Evolutionary conservation across 2,888 invertebrate genomes (phyloP), one percentile per base, ranked within the genome.

Genomic region (Hemistola chrysoprasaria): DNA sequence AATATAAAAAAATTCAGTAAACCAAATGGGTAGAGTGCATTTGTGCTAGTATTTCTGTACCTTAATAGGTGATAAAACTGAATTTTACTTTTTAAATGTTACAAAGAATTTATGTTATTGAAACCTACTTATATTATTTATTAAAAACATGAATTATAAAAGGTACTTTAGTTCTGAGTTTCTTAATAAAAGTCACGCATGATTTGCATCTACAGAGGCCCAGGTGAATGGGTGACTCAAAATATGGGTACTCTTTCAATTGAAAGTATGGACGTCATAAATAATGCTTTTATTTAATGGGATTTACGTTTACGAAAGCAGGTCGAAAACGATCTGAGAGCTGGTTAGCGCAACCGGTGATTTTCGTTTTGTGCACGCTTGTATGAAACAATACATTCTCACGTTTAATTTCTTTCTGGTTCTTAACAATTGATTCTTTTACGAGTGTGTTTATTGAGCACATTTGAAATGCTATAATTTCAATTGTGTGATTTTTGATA

Each of bases 341-440:
- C 79, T 82, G 83, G 82, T 85, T 82, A 83, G 79, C 74, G 74
- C 79, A 73, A 77, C 78, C 75, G 71, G 66, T 67, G 67, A 74
- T 81, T 81, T 78, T 82, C 70, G 74, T 84, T 84, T 85, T 79
- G 78, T 86, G 80, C 76, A 74, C 83, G 82, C 78, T 76, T 69
- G 68, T 79, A 81, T 78, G 82, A 78, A 87, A 88, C 88, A 87
- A 88, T 87, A 85, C 84, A 77, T 88, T 87, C 88, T 86, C 87
- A 86, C 87, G 84, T 88, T 86, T 86, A 86, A 87, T 88, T 87
- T 82, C 83, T 83, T 85, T 84, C 76, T 78, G 76, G 67, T 71
- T 55, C 72, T 78, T 75, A 68, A 71, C 84, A 84, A 87, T 86
- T 81, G 85, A 79, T 83, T 80, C 79, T 81, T 88, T 88, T 86